Percentiles rank a stretch among this genome's conserved stretches.
Evolutionary conservation across 2,888 invertebrate species (phyloP).

Genomic region (Brachynemurus nebulosus): DNA sequence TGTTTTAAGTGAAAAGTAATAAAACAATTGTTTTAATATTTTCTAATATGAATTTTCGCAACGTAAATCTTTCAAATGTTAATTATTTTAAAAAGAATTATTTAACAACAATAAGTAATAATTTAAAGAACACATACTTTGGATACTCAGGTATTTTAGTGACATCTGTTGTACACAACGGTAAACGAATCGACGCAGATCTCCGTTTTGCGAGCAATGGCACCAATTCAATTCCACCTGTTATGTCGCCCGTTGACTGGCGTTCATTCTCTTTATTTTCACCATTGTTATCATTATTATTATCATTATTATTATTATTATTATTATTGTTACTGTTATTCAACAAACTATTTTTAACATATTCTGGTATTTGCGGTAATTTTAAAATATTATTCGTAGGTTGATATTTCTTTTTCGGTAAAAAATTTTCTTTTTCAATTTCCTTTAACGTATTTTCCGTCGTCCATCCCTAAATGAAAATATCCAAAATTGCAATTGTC

Average conservation of each 20-base stretch:
- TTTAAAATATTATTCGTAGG: conserved; percentile 31
- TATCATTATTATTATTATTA: conserved; percentile 12
- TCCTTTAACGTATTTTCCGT: conserved; percentile 27
- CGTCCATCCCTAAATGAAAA: conserved; percentile 30
- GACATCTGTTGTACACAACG: conserved; percentile 39
- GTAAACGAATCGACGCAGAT: conserved; percentile 37
- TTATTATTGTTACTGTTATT: neutral
- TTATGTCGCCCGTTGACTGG: conserved; percentile 18
- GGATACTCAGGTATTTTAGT: conserved; percentile 35
- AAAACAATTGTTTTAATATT: too few species aligned
- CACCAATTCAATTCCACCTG: conserved; percentile 57
- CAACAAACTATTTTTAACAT: neutral
- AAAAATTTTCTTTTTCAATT: conserved; percentile 22
- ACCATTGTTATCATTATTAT: conserved; percentile 27
- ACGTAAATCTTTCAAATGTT: too few species aligned
- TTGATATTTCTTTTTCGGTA: conserved; percentile 14
- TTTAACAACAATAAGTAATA: too few species aligned
- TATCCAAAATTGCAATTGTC: neutral
- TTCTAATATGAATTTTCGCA: too few species aligned
- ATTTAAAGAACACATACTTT: conserved; percentile 26
- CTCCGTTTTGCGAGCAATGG: conserved; percentile 56
- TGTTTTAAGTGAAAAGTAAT: too few species aligned
- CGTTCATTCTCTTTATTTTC: conserved; percentile 20
- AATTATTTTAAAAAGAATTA: too few species aligned
- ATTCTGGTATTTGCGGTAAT: conserved; percentile 31